A percentile compares a stretch with the other conserved stretches of the same genome.
Conservation (phyloP, 1,140 invertebrate genomes). For the Littorina saxatilis region DNA sequence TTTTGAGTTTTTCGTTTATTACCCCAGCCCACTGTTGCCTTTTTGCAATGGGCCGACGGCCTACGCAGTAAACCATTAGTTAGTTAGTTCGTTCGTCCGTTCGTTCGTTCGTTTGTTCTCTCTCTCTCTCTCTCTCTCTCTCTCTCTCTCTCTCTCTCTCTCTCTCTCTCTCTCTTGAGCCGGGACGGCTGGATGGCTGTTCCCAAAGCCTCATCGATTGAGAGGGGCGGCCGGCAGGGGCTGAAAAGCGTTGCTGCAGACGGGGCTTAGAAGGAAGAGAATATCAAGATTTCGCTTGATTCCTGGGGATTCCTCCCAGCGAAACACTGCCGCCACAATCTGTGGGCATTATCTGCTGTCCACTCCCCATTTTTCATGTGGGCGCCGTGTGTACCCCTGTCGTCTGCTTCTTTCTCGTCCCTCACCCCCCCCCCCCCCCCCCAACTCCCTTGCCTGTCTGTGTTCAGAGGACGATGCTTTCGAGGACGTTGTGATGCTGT, state of each 20-base stretch:
- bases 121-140: too few species aligned
- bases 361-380: constrained; percentile 23
- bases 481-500: too few species aligned
- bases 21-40: too few species aligned
- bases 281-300: constrained; percentile 26
- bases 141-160: too few species aligned
- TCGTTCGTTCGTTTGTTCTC: too few species aligned
- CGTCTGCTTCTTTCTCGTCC: constrained; percentile 25
- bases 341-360: constrained; percentile 29
- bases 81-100: too few species aligned
- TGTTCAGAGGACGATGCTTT: too few species aligned
- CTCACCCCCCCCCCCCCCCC: background rate
- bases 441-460: background rate
- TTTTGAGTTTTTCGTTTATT: too few species aligned
- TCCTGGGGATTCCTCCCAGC: background rate
- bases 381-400: constrained; percentile 30
- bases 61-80: too few species aligned
- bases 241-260: constrained; percentile 17
- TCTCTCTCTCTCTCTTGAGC: too few species aligned
- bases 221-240: constrained; percentile 2
- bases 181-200: too few species aligned
- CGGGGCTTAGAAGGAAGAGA: background rate
- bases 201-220: constrained; percentile 11
- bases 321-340: constrained; percentile 19
- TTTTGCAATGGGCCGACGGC: too few species aligned